These are phyloP conservation scores for Columbina picui DNA, from an alignment of 2,113 vertebrate genomes.

Conservation along the genomic window DNA sequence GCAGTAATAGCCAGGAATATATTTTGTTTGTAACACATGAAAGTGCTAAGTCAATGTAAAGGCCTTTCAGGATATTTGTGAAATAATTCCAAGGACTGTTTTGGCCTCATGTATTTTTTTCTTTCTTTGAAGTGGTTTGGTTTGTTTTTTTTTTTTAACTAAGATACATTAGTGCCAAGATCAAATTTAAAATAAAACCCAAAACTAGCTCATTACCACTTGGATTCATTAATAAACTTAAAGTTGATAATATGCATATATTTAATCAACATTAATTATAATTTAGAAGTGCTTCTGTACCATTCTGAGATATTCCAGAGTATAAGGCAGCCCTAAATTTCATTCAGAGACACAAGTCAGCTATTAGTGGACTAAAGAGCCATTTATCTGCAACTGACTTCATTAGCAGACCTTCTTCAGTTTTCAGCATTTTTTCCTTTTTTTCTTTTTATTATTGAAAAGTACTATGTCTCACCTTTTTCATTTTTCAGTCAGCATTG, in stretches of 20 bases:
- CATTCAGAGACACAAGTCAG: neutral
- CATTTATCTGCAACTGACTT: neutral
- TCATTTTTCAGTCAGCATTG: neutral
- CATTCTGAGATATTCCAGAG: neutral
- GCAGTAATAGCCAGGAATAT: neutral
- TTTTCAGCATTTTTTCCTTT: neutral
- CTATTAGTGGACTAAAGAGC: neutral
- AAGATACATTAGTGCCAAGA: neutral
- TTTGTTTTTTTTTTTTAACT: neutral
- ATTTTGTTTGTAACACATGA: neutral
- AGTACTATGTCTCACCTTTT: neutral
- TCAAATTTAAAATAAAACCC: neutral
- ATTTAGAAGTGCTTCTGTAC: neutral
- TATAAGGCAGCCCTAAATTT: neutral
- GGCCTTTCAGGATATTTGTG: neutral
- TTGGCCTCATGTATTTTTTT: neutral
- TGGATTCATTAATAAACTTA: neutral
- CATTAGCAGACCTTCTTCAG: neutral
- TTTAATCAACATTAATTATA: conserved; percentile 32
- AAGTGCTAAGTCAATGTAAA: neutral
- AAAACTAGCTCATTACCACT: neutral
- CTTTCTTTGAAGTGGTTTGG: neutral
- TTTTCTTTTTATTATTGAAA: neutral
- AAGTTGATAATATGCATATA: neutral
- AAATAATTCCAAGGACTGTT: neutral